Evolutionary conservation across 2,888 invertebrate species (phyloP).

Genomic region (Danaus chrysippus): DNA sequence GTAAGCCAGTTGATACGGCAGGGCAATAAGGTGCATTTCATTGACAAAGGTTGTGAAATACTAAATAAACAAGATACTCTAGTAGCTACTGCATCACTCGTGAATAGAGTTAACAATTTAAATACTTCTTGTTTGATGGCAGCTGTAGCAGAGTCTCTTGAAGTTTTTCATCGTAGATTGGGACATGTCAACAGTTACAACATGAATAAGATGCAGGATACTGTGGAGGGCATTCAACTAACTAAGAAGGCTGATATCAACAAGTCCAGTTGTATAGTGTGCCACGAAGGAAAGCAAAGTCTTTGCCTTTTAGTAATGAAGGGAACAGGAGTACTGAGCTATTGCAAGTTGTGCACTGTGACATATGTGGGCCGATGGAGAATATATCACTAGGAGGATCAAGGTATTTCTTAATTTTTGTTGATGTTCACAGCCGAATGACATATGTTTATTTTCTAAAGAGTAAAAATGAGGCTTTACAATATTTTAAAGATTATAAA

Average conservation of each 20-base stretch:
- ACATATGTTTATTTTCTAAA: too few species aligned
- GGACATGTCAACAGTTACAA: conserved; percentile 26
- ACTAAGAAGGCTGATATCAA: conserved; percentile 7
- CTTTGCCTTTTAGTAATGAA: conserved; percentile 14
- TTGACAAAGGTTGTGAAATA: conserved; percentile 18
- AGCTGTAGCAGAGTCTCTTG: conserved; percentile 12
- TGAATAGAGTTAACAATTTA: too few species aligned
- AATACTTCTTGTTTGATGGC: conserved; percentile 15
- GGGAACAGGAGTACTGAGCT: conserved; percentile 24
- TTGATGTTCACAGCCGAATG: conserved; percentile 18
- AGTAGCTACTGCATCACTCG: too few species aligned
- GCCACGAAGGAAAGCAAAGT: conserved; percentile 16
- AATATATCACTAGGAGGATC: conserved; percentile 16
- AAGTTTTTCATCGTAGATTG: conserved; percentile 27
- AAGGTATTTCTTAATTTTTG: conserved; percentile 19
- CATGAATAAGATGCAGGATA: conserved; percentile 23
- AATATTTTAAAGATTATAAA: too few species aligned
- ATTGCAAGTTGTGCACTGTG: conserved; percentile 21
- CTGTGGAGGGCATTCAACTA: conserved; percentile 13
- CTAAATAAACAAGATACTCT: conserved; percentile 21
- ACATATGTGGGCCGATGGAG: conserved; percentile 29
- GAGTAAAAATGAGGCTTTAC: too few species aligned
- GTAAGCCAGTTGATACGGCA: conserved; percentile 23
- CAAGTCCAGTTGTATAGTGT: conserved; percentile 17
- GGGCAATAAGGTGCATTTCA: conserved; percentile 26